phyloP scores from a whole-genome alignment of 2,797 vertebrate species.

The Sparidentex hasta region DNA sequence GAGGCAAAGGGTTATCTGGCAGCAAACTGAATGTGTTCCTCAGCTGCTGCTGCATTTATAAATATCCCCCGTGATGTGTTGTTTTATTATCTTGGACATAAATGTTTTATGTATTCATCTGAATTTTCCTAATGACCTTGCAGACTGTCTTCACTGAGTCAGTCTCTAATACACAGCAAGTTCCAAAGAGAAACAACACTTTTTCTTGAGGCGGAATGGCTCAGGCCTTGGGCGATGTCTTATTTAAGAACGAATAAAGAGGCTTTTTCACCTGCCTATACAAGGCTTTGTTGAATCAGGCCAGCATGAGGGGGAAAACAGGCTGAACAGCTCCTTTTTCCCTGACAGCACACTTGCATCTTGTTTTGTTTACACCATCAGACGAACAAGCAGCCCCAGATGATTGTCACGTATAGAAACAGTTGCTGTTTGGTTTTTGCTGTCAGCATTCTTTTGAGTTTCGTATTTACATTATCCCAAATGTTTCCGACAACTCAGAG shows the following conservation, averaged over 20 bases:
- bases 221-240: slow-evolving; percentile 16
- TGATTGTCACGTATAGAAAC: not conserved
- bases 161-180: slow-evolving; percentile 29
- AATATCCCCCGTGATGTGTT: slow-evolving; percentile 19
- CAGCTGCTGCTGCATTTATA: slow-evolving; percentile 18
- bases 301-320: slow-evolving; percentile 5
- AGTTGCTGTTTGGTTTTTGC: not conserved
- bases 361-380: slow-evolving; percentile 9
- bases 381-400: not conserved
- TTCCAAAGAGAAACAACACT: slow-evolving; percentile 27
- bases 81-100: slow-evolving; percentile 18
- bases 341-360: not conserved
- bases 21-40: slow-evolving; percentile 33
- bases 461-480: no score
- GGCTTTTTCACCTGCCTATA: slow-evolving; percentile 23
- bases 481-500: no score
- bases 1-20: slow-evolving; percentile 15
- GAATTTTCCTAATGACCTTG: slow-evolving; percentile 24
- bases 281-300: slow-evolving; percentile 32
- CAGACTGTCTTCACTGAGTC: slow-evolving; percentile 37
- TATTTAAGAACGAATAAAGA: slow-evolving; percentile 50
- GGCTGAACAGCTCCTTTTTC: slow-evolving; percentile 9
- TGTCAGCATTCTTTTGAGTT: not conserved
- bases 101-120: slow-evolving; percentile 11
- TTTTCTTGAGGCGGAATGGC: slow-evolving; percentile 25